Conservation (phyloP, 1,140 invertebrate species). For the Eriosoma lanigerum region DNA sequence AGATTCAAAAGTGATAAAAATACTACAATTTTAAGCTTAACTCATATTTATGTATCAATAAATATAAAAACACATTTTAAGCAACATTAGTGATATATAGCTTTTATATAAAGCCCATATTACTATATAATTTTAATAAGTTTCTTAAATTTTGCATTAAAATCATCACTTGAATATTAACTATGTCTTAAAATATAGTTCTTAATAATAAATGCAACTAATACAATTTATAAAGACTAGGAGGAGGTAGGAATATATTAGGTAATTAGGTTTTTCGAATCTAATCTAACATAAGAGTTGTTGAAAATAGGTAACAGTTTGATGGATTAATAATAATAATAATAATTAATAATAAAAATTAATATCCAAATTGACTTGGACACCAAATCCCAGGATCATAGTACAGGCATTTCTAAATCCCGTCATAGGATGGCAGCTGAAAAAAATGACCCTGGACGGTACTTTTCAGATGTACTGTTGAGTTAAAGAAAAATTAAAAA, state of each 20-base stretch:
- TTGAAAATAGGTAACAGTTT: slow-evolving; percentile 27
- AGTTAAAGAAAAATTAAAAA: slow-evolving; percentile 51
- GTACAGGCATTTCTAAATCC: slow-evolving; percentile 48
- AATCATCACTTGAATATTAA: slow-evolving; percentile 12
- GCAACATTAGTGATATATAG: background rate
- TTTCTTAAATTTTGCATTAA: background rate
- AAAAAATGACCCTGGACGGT: slow-evolving; percentile 49
- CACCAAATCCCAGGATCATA: slow-evolving; percentile 34
- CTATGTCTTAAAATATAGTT: slow-evolving; percentile 24
- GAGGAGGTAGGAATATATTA: background rate
- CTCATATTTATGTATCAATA: background rate
- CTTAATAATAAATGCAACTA: slow-evolving; percentile 29
- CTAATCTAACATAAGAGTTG: background rate
- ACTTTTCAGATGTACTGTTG: slow-evolving; percentile 48
- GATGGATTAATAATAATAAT: background rate
- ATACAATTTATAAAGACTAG: slow-evolving; percentile 12
- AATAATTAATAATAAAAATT: slow-evolving; percentile 11
- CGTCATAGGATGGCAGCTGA: slow-evolving; percentile 45
- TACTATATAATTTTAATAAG: background rate
- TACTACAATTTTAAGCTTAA: background rate
- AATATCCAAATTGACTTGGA: slow-evolving; percentile 39
- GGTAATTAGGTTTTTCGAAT: background rate
- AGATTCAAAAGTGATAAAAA: slow-evolving; percentile 7
- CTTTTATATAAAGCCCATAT: slow-evolving; percentile 12
- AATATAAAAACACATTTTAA: background rate